Percentiles rank a stretch among this genome's conserved stretches.
Evolutionary conservation across 2,113 vertebrate genomes (phyloP).

Genomic region (Cromileptes altivelis): DNA sequence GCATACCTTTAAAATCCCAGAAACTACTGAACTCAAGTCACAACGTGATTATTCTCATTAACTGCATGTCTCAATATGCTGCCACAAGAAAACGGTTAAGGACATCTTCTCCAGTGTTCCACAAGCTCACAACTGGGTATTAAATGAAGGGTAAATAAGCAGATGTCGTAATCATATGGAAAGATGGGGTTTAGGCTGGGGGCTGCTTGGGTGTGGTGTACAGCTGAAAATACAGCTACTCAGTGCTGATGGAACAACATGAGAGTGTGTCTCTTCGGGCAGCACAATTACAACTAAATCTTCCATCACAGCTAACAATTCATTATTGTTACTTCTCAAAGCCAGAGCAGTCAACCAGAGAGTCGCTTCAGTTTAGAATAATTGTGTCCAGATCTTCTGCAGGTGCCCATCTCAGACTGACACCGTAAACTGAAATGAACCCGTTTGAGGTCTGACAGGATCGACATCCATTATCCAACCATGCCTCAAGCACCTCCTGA

Average conservation of each 20-base stretch:
- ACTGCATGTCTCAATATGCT: not conserved
- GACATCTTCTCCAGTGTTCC: not conserved
- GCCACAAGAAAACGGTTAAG: not conserved
- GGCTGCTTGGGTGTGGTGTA: constrained; percentile 31
- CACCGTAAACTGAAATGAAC: constrained; percentile 11
- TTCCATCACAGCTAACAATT: not conserved
- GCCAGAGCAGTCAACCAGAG: not conserved
- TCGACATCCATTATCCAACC: constrained; percentile 34
- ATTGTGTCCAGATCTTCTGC: not conserved
- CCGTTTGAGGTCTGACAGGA: constrained; percentile 4
- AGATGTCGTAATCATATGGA: constrained; percentile 10
- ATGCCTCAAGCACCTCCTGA: constrained; percentile 18
- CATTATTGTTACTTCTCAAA: not conserved
- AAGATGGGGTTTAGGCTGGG: constrained; percentile 5
- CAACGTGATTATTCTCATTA: not conserved
- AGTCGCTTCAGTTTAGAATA: constrained; percentile 4
- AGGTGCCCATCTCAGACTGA: not conserved
- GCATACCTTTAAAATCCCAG: not conserved
- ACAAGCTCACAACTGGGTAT: constrained; percentile 15
- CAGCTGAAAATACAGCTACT: constrained; percentile 41
- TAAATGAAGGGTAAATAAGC: constrained; percentile 39
- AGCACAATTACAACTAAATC: constrained; percentile 12
- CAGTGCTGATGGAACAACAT: constrained; percentile 5
- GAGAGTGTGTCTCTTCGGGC: not conserved
- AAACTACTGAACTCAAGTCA: not conserved